Percentiles rank a stretch among this genome's conserved stretches.
These are phyloP conservation scores for Heliornis fulica DNA, from an alignment of 2,113 vertebrate species.

Conservation along the genomic window DNA sequence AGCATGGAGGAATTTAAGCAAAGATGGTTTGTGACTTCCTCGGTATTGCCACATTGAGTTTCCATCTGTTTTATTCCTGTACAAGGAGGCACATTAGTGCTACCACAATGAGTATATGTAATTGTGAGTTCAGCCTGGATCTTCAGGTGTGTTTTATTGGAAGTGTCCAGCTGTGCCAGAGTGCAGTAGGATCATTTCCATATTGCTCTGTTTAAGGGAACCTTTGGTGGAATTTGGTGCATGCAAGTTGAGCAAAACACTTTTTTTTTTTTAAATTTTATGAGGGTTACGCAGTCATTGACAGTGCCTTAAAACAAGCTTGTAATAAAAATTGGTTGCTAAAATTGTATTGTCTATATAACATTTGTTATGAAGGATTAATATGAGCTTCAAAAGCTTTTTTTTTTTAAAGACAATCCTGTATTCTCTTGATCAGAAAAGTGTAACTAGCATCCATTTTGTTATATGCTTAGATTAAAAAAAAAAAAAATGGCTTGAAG, in stretches of 20 bases:
- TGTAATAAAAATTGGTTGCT: not conserved
- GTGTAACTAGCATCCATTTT: conserved; percentile 6
- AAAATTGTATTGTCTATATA: not conserved
- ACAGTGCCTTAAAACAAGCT: not conserved
- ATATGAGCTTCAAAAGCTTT: not conserved
- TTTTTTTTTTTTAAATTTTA: not conserved
- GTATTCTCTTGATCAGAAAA: not conserved
- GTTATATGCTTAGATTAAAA: not conserved
- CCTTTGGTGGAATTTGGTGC: not conserved
- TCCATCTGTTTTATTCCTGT: not conserved
- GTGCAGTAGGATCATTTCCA: not conserved
- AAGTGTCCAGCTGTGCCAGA: not conserved
- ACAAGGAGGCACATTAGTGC: not conserved
- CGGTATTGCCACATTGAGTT: not conserved
- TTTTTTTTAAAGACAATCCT: not conserved
- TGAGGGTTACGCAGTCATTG: not conserved
- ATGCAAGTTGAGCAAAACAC: not conserved
- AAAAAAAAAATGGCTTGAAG: not conserved
- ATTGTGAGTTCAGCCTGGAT: not conserved
- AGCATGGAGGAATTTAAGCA: not conserved
- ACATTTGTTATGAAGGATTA: not conserved
- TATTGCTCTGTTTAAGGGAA: not conserved
- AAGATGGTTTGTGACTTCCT: not conserved
- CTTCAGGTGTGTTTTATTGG: not conserved
- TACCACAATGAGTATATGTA: not conserved